Evolutionary conservation across 2,113 vertebrate genomes (phyloP).

Genomic region (Anthoscopus minutus): DNA sequence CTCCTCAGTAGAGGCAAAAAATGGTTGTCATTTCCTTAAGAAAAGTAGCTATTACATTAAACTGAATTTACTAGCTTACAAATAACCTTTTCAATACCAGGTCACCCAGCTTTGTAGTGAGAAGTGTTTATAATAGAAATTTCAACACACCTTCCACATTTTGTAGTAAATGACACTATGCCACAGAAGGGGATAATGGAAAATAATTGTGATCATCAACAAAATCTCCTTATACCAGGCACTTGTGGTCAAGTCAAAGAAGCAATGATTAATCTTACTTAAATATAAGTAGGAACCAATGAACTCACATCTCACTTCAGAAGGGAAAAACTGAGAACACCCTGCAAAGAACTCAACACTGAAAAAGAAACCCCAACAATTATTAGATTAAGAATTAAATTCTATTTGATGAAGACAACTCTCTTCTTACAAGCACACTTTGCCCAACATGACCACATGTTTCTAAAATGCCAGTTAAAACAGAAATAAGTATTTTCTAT

Average conservation of each 20-base stretch:
- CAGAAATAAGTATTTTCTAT: background rate
- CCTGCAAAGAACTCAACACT: background rate
- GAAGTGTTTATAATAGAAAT: background rate
- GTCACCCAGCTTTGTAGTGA: background rate
- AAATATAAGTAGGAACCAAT: background rate
- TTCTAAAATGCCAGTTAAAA: background rate
- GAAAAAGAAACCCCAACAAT: background rate
- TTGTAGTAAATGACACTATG: background rate
- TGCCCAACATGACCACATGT: accelerated
- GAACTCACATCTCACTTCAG: background rate
- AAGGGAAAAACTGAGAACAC: background rate
- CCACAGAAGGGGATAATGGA: background rate
- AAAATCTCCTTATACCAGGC: background rate
- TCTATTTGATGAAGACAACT: background rate
- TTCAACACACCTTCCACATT: background rate
- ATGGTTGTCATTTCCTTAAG: background rate
- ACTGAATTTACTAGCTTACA: background rate
- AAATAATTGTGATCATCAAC: background rate
- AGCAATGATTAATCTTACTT: background rate
- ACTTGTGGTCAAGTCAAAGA: background rate
- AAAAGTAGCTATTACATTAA: background rate
- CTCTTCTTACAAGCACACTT: background rate
- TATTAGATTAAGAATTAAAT: background rate
- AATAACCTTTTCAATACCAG: background rate
- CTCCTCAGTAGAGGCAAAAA: background rate